Evolutionary conservation across 2,797 vertebrate species (phyloP).

Genomic region (Alexandromys oeconomus): DNA sequence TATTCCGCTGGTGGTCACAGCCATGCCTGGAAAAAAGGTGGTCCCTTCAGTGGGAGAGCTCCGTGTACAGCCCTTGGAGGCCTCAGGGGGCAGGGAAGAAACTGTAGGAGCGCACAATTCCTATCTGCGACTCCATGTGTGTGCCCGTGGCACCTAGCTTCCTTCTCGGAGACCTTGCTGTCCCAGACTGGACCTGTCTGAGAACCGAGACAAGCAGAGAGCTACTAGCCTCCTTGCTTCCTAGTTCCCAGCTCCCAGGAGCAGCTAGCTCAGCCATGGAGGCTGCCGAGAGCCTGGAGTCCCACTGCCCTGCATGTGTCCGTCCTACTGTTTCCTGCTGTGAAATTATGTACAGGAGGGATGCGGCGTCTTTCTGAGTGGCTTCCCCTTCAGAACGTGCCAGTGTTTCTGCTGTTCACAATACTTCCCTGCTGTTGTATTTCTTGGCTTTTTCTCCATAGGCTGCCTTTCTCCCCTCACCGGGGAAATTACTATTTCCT

Average conservation of each 20-base stretch:
- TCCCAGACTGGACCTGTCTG: slow-evolving; percentile 32
- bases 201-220: slow-evolving; percentile 5
- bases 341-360: slow-evolving; percentile 60
- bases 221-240: background rate
- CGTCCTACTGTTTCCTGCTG: background rate
- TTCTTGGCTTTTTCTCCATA: slow-evolving; percentile 25
- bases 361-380: slow-evolving; percentile 32
- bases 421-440: background rate
- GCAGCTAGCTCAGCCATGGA: background rate
- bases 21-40: slow-evolving; percentile 60
- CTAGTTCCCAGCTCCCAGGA: background rate
- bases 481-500: background rate
- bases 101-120: slow-evolving; percentile 22
- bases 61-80: background rate
- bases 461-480: background rate
- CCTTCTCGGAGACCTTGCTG: background rate
- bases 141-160: slow-evolving; percentile 46
- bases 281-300: slow-evolving; percentile 1
- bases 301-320: slow-evolving; percentile 74
- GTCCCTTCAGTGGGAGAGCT: slow-evolving; percentile 58
- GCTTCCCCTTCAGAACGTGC: slow-evolving; percentile 62
- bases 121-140: slow-evolving; percentile 11
- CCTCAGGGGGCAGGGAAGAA: slow-evolving; percentile 38
- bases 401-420: slow-evolving; percentile 9
- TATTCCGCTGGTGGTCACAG: slow-evolving; percentile 60